phyloP scores from a whole-genome alignment of 2,113 vertebrate species.

The Lethenteron reissneri region DNA sequence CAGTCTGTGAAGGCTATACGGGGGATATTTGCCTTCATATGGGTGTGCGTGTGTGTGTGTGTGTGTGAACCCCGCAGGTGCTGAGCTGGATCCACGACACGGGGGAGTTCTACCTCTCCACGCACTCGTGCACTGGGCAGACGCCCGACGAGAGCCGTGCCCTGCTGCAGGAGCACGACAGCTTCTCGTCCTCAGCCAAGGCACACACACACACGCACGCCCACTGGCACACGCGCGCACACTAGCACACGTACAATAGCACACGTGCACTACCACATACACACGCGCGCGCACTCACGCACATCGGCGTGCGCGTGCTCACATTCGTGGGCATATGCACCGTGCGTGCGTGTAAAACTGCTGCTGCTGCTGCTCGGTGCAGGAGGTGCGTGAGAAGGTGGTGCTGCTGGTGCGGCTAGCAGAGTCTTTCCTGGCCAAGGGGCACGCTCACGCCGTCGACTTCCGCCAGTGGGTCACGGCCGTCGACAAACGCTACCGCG shows the following conservation, averaged over 20 bases:
- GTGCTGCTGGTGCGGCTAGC: conserved; percentile 88
- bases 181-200: conserved; percentile 70
- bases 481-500: conserved; percentile 73
- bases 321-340: too few species aligned
- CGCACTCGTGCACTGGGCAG: conserved; percentile 54
- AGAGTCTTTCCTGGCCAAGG: conserved; percentile 81
- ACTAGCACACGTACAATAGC: too few species aligned
- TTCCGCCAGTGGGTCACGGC: conserved; percentile 89
- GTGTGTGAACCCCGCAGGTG: conserved; percentile 24
- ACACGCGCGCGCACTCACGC: too few species aligned
- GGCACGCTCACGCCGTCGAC: conserved; percentile 67
- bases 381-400: conserved; percentile 98
- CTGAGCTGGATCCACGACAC: conserved; percentile 92
- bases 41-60: too few species aligned
- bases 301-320: too few species aligned
- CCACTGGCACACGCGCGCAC: too few species aligned
- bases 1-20: not conserved
- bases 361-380: conserved; percentile 14
- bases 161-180: conserved; percentile 58
- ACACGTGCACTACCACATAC: too few species aligned
- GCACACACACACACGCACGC: conserved; percentile 19
- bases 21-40: too few species aligned
- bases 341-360: not conserved
- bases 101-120: conserved; percentile 75
- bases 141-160: conserved; percentile 55